phyloP scores from a whole-genome alignment of 2,797 vertebrate species.

The Sebastolobus alascanus region DNA sequence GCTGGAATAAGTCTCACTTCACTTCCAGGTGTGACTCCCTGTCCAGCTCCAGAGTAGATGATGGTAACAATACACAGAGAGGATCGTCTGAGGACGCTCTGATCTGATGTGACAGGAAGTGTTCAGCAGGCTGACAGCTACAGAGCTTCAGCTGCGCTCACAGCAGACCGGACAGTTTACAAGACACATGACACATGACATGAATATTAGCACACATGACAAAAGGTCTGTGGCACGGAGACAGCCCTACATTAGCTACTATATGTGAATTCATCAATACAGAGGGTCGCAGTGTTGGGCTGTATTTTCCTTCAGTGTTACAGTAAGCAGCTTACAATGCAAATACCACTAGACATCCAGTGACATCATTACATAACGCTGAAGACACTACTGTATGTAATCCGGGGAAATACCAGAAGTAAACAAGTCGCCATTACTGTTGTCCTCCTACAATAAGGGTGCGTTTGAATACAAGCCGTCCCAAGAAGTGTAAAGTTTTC shows the following conservation, averaged over 20 bases:
- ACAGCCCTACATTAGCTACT: not conserved
- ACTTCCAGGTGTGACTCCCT: conserved; percentile 44
- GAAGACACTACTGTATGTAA: not conserved
- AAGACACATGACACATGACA: conserved; percentile 9
- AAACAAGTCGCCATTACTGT: too few species aligned
- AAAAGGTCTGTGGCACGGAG: not conserved
- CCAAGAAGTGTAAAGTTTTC: not conserved
- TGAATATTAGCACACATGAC: conserved; percentile 9
- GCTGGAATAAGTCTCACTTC: conserved; percentile 11
- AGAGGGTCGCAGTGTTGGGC: not conserved
- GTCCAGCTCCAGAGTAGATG: conserved; percentile 28
- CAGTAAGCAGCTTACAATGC: not conserved
- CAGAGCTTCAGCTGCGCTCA: conserved; percentile 28
- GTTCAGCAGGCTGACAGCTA: conserved; percentile 37
- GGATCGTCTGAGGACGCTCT: conserved; percentile 10
- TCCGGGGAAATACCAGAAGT: too few species aligned
- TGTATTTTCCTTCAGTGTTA: not conserved
- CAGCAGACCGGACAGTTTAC: conserved; percentile 41
- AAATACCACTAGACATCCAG: not conserved
- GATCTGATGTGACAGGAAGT: conserved; percentile 41
- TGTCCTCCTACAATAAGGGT: too few species aligned
- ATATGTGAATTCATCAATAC: not conserved
- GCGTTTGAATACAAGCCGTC: not conserved
- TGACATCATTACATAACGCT: not conserved
- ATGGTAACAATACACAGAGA: conserved; percentile 22